Conservation (phyloP, 2,888 invertebrate species). For the Melanargia galathea region DNA sequence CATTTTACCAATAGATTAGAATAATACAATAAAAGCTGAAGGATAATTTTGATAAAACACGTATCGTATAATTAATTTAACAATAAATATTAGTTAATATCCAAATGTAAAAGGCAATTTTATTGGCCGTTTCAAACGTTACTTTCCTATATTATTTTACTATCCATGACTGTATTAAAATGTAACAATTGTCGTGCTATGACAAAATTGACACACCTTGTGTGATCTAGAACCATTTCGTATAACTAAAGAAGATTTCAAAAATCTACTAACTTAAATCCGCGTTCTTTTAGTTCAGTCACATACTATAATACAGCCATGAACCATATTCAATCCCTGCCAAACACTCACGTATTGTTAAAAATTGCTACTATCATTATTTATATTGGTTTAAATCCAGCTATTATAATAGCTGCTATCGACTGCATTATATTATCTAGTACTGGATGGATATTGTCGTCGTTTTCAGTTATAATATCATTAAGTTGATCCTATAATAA, state of each 20-base stretch:
- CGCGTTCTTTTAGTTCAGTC: neutral
- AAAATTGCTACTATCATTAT: neutral
- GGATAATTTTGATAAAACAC: constrained; percentile 44
- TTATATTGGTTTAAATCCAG: constrained; percentile 62
- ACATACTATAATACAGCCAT: constrained; percentile 20
- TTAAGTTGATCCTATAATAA: neutral
- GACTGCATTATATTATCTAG: constrained; percentile 26
- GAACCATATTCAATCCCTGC: neutral
- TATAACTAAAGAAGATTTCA: neutral
- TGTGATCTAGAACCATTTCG: neutral
- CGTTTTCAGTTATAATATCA: neutral
- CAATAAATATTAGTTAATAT: constrained; percentile 47
- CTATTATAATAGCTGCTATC: constrained; percentile 42
- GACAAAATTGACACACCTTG: constrained; percentile 16
- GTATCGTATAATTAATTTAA: constrained; percentile 51
- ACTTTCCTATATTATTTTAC: constrained; percentile 16
- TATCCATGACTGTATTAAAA: constrained; percentile 22
- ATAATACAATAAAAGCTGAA: constrained; percentile 39
- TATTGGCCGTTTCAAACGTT: constrained; percentile 57
- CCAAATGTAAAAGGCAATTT: constrained; percentile 66
- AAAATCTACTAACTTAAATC: neutral
- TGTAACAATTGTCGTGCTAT: neutral
- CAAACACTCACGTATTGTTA: neutral
- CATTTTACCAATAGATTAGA: constrained; percentile 48
- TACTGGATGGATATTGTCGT: constrained; percentile 1